phyloP scores from a whole-genome alignment of 1,140 invertebrate genomes.

The Thaumetopoea pityocampa region DNA sequence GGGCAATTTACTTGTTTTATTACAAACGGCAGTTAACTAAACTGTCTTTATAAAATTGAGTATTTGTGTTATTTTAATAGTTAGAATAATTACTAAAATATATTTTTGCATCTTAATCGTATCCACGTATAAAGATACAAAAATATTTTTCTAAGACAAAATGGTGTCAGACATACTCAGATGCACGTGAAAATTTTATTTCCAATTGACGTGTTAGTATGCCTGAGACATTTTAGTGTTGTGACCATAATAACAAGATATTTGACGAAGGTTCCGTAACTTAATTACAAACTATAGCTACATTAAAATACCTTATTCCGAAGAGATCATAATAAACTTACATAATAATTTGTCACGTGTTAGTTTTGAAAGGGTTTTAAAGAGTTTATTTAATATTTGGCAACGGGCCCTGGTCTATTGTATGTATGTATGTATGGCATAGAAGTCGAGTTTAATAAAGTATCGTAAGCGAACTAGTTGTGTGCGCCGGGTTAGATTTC shows the following conservation, averaged over 20 bases:
- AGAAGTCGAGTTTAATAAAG: too few relatives aligned
- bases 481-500: too few relatives aligned
- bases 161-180: constrained; percentile 37
- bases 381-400: too few relatives aligned
- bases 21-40: too few relatives aligned
- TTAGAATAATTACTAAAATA: constrained; percentile 23
- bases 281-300: constrained; percentile 22
- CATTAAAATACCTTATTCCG: constrained; percentile 62
- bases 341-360: constrained; percentile 57
- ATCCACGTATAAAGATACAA: constrained; percentile 12
- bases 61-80: constrained; percentile 63
- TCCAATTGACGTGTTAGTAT: constrained; percentile 26
- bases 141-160: constrained; percentile 1
- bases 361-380: constrained; percentile 45
- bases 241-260: constrained; percentile 28
- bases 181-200: constrained; percentile 56
- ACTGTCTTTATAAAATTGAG: constrained; percentile 41
- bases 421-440: too few relatives aligned
- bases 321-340: constrained; percentile 75
- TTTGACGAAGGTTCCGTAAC: constrained; percentile 15
- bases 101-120: constrained; percentile 22
- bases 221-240: constrained; percentile 37
- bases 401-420: too few relatives aligned
- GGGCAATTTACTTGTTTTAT: too few relatives aligned
- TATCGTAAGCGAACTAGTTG: too few relatives aligned